Percentiles rank a stretch among this genome's conserved stretches.
Conservation (phyloP, 2,797 vertebrate species). For the Epinephelus malabaricus region DNA sequence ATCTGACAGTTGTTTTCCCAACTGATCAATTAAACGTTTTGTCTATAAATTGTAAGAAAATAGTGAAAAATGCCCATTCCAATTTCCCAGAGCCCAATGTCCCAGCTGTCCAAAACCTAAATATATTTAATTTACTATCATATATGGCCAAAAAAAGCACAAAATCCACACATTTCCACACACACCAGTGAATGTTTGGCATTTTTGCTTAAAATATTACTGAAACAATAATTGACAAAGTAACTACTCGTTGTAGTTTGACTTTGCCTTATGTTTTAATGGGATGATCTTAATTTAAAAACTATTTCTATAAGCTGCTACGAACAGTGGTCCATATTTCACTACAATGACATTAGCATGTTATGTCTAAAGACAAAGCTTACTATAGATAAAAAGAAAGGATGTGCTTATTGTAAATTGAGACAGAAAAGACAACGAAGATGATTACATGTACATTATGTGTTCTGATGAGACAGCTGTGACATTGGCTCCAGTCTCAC, state of each 20-base stretch:
- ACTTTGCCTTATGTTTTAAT: not conserved
- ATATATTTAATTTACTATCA: not conserved
- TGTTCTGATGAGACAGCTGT: not conserved
- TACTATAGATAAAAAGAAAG: not conserved
- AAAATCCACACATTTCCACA: not conserved
- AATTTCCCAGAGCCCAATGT: not conserved
- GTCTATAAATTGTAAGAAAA: not conserved
- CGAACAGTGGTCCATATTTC: not conserved
- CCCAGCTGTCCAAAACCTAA: not conserved
- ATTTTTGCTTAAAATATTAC: not conserved
- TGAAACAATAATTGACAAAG: accelerated
- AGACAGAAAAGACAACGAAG: not conserved
- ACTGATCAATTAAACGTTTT: not conserved
- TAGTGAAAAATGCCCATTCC: not conserved
- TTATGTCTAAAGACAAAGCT: not conserved
- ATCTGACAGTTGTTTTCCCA: not conserved
- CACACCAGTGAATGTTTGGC: not conserved
- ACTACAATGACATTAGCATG: not conserved
- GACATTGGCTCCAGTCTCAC: slow-evolving; percentile 1
- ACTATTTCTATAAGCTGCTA: not conserved
- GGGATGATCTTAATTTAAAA: not conserved
- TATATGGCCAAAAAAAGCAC: not conserved
- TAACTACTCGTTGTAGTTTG: not conserved
- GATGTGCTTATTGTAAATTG: not conserved
- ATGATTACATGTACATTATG: not conserved